Conservation (phyloP, 2,113 vertebrate species). For the Pangasianodon hypophthalmus region DNA sequence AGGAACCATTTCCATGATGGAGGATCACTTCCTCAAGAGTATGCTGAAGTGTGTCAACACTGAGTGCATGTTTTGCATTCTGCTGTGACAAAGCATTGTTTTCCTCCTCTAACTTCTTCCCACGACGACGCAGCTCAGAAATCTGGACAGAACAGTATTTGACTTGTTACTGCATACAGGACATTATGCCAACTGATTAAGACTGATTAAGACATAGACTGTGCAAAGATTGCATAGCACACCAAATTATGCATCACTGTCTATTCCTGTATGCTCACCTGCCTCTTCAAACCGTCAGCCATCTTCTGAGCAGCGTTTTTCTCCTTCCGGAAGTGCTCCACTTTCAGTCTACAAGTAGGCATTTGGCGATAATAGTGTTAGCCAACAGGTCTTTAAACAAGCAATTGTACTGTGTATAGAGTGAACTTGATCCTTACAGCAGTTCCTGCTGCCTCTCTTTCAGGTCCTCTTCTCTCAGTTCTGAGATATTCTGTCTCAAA, state of each 20-base stretch:
- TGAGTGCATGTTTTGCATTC: conserved; percentile 75
- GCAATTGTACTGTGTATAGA: background rate
- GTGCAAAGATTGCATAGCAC: background rate
- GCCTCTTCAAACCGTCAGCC: conserved; percentile 80
- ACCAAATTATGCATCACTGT: background rate
- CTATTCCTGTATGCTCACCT: conserved; percentile 70
- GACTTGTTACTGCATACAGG: background rate
- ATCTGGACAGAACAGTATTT: conserved; percentile 68
- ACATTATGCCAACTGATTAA: background rate
- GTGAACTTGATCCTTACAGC: conserved; percentile 71
- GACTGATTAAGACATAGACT: background rate
- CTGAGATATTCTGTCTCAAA: conserved; percentile 77
- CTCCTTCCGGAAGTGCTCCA: conserved; percentile 80
- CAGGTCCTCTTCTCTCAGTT: conserved; percentile 81
- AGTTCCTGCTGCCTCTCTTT: conserved; percentile 79
- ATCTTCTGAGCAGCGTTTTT: conserved; percentile 79
- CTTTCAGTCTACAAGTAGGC: conserved; percentile 74
- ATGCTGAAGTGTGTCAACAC: conserved; percentile 75
- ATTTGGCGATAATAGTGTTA: conserved; percentile 4
- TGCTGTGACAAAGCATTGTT: conserved; percentile 78
- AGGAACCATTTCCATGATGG: conserved; percentile 23
- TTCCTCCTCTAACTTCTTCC: conserved; percentile 81
- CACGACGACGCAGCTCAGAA: conserved; percentile 77
- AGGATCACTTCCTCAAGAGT: conserved; percentile 71
- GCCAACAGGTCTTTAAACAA: background rate